Evolutionary conservation across 2,113 vertebrate species (phyloP).

Genomic region (Lepus americanus): DNA sequence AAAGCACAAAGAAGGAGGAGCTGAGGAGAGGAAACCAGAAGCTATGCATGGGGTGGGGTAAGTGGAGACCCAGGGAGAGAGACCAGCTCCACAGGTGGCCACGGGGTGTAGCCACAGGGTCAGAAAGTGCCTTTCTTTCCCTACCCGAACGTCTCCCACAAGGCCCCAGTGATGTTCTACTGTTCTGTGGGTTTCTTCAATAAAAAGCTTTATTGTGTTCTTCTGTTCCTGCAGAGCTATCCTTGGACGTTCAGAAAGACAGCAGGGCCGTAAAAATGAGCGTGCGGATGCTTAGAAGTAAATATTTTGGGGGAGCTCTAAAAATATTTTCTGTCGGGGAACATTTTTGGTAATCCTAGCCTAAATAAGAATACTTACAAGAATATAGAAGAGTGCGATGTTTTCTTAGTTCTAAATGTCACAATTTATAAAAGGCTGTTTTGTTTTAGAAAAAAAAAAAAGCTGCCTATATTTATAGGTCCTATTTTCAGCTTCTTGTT

Average conservation of each 20-base stretch:
- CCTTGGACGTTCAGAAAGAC: constrained; percentile 6
- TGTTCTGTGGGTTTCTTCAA: neutral
- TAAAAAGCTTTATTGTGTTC: constrained; percentile 38
- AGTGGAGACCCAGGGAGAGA: neutral
- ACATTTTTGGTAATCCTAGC: constrained; percentile 47
- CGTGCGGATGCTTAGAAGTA: constrained; percentile 32
- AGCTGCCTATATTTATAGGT: constrained; percentile 27
- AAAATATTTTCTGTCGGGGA: constrained; percentile 54
- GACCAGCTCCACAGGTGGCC: neutral
- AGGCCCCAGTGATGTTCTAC: neutral
- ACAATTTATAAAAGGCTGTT: constrained; percentile 52
- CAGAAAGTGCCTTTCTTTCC: neutral
- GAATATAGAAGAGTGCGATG: constrained; percentile 24
- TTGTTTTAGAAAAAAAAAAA: neutral
- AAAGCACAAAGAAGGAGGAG: neutral
- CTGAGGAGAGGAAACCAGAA: neutral
- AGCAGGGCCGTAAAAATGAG: constrained; percentile 4
- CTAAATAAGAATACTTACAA: constrained; percentile 13
- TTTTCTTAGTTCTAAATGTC: constrained; percentile 60
- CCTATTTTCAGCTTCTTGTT: neutral
- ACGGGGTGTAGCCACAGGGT: neutral
- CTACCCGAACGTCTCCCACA: neutral
- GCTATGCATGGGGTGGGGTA: no score
- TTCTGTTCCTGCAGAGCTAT: constrained; percentile 25
- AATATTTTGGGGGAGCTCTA: neutral